Evolutionary conservation across 2,113 vertebrate species (phyloP), one percentile per base, ranked within the genome.

Genomic region (Rhizomys pruinosus): DNA sequence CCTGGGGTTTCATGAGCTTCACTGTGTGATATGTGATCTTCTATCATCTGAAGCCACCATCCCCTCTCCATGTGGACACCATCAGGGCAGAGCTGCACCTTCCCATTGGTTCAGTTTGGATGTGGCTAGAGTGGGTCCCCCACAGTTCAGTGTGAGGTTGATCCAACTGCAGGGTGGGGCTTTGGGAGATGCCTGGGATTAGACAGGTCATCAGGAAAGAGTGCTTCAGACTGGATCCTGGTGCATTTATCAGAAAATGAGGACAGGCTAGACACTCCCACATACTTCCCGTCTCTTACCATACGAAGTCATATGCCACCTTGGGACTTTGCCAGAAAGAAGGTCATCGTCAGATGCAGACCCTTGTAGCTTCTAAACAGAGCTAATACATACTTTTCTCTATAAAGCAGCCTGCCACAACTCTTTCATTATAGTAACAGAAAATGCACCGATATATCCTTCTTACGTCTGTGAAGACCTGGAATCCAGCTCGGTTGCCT

Each of bases 61-160:
- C 16, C 47, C 44, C 44, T 1, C 3, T 8, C 23, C 1, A 0
- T 4, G 13, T n/a, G 32, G 27, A 59, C 39, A 11, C 59, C 27
- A n/a, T 7, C 47, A 32, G 42, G n/a, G 20, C 20, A 25, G 42
- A 72, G 32, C 52, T 27, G 73, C 25, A 16, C 19, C 66, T 84
- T 63, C 61, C 19, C 2, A 6, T 22, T 76, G 55, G 44, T 72
- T 81, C 9, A 20, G 52, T 64, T 73, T 73, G 57, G 55, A n/a
- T 42, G 39, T 32, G 11, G 2, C 42, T 39, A 61, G n/a, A n/a
- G 15, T 81, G 77, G n/a, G 20, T 44, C 4, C 15, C 32, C 17
- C 39, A 80, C 25, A 7, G 44, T 29, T 10, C 16, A 34, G 0
- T 16, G 10, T 37, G 57, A 61, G 5, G 29, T 37, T 20, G 25